A percentile compares a stretch with the other conserved stretches of the same genome.
phyloP scores from a whole-genome alignment of 2,888 invertebrate species.

The Euphydryas editha region DNA sequence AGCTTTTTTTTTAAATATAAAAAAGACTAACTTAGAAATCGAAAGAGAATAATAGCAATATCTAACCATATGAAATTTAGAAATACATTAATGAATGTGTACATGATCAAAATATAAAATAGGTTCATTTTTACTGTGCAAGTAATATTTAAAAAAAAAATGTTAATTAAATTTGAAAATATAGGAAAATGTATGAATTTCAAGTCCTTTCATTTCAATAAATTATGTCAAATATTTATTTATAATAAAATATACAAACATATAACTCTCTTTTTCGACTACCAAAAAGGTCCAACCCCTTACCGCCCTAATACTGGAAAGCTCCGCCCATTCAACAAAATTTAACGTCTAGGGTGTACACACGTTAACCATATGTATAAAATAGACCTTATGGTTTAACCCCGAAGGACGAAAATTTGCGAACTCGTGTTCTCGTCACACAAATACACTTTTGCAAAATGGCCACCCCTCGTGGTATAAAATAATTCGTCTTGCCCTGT shows the following conservation, averaged over 20 bases:
- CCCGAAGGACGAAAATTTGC: conserved; percentile 28
- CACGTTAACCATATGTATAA: conserved; percentile 36
- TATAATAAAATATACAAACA: not conserved
- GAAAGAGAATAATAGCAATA: too few relatives aligned
- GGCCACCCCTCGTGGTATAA: conserved; percentile 67
- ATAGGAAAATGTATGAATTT: too few relatives aligned
- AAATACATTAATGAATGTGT: too few relatives aligned
- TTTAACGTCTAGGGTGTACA: conserved; percentile 42
- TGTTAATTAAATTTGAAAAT: too few relatives aligned
- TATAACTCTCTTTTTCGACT: conserved; percentile 38
- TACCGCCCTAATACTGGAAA: conserved; percentile 49
- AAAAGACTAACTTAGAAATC: too few relatives aligned
- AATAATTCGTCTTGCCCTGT: conserved; percentile 53
- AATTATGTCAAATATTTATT: not conserved
- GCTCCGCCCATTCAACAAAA: conserved; percentile 62
- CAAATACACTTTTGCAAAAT: conserved; percentile 46
- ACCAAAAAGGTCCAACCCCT: conserved; percentile 57
- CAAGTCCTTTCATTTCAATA: too few relatives aligned
- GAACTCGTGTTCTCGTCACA: conserved; percentile 40
- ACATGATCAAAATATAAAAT: too few relatives aligned
- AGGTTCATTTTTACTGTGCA: too few relatives aligned
- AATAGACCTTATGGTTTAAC: conserved; percentile 48
- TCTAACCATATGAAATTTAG: too few relatives aligned
- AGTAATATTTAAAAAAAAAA: too few relatives aligned
- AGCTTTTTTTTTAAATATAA: not conserved